Conservation (phyloP, 1,140 invertebrate genomes). For the Drosophila elegans region DNA sequence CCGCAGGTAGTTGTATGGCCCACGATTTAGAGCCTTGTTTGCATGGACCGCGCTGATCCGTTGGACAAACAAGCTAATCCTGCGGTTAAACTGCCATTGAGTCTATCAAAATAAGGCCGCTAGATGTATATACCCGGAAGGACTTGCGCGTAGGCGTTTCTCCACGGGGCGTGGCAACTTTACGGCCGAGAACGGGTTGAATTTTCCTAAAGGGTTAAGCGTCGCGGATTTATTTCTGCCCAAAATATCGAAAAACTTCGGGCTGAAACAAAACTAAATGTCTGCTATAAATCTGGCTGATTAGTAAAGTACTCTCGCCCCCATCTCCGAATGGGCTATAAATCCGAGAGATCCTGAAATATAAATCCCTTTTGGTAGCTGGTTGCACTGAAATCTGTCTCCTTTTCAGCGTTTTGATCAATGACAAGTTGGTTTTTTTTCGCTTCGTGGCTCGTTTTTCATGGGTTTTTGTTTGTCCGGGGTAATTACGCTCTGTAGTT, state of each 20-base stretch:
- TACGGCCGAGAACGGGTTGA: slow-evolving; percentile 66
- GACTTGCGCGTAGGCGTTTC: slow-evolving; percentile 37
- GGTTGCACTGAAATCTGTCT: slow-evolving; percentile 37
- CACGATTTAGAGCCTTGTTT: slow-evolving; percentile 56
- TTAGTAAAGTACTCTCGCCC: slow-evolving; percentile 80
- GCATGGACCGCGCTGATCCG: slow-evolving; percentile 73
- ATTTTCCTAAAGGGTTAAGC: slow-evolving; percentile 56
- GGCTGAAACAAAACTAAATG: slow-evolving; percentile 77
- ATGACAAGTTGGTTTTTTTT: slow-evolving; percentile 57
- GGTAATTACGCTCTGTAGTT: slow-evolving; percentile 48
- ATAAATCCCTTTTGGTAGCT: slow-evolving; percentile 20
- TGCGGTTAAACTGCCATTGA: slow-evolving; percentile 84
- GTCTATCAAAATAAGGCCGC: slow-evolving; percentile 72
- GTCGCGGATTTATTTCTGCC: slow-evolving; percentile 61
- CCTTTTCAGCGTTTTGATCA: slow-evolving; percentile 49
- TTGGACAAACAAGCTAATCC: slow-evolving; percentile 81
- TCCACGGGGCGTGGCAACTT: slow-evolving; percentile 52
- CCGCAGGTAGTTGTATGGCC: slow-evolving; percentile 17
- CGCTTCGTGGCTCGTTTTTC: slow-evolving; percentile 11
- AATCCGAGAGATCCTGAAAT: slow-evolving; percentile 21
- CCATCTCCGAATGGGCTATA: not conserved
- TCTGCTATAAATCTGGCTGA: slow-evolving; percentile 76
- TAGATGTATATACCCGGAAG: slow-evolving; percentile 66
- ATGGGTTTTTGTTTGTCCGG: slow-evolving; percentile 45
- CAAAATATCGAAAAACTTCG: slow-evolving; percentile 47